Conservation (phyloP, 2,888 invertebrate genomes). For the Rhorus exstirpatorius region DNA sequence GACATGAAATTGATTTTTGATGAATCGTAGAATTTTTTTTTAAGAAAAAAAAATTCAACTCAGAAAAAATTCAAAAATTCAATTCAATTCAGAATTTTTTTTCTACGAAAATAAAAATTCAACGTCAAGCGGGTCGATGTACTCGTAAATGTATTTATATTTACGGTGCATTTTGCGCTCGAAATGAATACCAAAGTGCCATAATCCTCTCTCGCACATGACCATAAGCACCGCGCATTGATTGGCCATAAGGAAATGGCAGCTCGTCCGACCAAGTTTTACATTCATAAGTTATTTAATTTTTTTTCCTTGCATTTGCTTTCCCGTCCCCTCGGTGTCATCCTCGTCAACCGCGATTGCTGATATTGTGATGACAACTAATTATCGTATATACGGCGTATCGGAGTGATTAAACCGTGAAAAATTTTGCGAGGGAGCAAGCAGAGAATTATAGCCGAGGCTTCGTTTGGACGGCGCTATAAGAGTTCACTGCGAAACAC, state of each 20-base stretch:
- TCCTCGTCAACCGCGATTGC: no score
- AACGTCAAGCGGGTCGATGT: not conserved
- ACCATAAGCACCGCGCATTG: conserved; percentile 75
- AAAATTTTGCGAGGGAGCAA: not conserved
- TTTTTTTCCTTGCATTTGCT: conserved; percentile 69
- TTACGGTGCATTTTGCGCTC: conserved; percentile 37
- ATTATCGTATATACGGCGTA: conserved; percentile 6
- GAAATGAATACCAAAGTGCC: conserved; percentile 37
- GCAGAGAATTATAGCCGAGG: conserved; percentile 10
- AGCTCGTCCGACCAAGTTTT: conserved; percentile 69
- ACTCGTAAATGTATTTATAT: conserved; percentile 25
- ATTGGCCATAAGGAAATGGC: conserved; percentile 81
- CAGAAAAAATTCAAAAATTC: no score
- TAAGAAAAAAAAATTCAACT: not conserved
- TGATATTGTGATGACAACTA: conserved; percentile 37
- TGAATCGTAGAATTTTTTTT: no score
- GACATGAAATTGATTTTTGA: not conserved
- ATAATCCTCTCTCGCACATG: conserved; percentile 51
- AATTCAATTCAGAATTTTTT: no score
- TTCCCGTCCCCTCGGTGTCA: conserved; percentile 8
- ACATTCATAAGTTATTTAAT: conserved; percentile 82
- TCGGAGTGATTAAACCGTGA: conserved; percentile 4
- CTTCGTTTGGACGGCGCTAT: conserved; percentile 64
- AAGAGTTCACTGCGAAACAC: conserved; percentile 67
- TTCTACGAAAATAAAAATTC: not conserved